Evolutionary conservation across 2,888 invertebrate species (phyloP).

Genomic region (Caradrina kadenii): DNA sequence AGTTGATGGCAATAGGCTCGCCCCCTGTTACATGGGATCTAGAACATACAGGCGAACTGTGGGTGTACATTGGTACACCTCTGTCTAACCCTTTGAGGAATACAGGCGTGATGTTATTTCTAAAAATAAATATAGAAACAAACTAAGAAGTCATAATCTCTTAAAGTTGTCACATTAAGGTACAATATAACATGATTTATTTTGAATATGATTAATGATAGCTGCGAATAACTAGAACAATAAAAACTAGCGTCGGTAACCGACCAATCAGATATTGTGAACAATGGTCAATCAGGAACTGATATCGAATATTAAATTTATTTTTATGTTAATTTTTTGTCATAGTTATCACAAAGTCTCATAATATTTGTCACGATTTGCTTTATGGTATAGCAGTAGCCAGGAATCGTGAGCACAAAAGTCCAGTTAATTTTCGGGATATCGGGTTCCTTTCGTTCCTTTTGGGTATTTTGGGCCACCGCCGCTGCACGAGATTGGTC

Average conservation of each 20-base stretch:
- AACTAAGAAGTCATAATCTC: not conserved
- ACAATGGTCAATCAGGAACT: slow-evolving; percentile 48
- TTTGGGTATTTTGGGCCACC: no score
- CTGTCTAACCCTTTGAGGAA: no score
- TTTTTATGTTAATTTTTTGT: slow-evolving; percentile 38
- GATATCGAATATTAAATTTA: slow-evolving; percentile 24
- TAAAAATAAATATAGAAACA: no score
- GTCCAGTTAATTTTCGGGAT: no score
- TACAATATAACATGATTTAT: not conserved
- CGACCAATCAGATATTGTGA: slow-evolving; percentile 40
- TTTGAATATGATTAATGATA: slow-evolving; percentile 12
- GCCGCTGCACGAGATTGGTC: no score
- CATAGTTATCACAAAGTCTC: slow-evolving; percentile 1
- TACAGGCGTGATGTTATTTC: no score
- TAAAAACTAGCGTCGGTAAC: slow-evolving; percentile 3
- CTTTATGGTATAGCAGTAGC: slow-evolving; percentile 41
- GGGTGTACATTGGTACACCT: no score
- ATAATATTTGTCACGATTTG: slow-evolving; percentile 54
- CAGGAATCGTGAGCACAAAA: no score
- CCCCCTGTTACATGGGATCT: no score
- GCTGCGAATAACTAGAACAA: slow-evolving; percentile 27
- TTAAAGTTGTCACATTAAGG: not conserved
- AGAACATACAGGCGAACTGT: no score
- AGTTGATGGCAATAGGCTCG: no score
- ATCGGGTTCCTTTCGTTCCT: no score